Conservation (phyloP, 2,797 vertebrate genomes). For the Myotis myotis region DNA sequence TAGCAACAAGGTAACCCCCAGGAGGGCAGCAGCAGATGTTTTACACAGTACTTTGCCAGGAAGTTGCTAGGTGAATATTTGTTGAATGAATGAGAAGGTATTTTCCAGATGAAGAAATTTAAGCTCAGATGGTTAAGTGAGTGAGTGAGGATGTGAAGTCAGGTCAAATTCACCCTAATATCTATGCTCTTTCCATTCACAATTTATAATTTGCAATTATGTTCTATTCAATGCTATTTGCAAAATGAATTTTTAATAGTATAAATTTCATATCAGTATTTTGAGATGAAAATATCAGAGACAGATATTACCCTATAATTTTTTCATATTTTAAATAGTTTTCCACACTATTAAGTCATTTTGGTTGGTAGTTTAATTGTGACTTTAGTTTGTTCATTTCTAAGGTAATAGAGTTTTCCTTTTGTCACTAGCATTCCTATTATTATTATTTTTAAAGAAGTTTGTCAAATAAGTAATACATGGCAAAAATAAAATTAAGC, state of each 20-base stretch:
- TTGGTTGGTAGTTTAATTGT: not conserved
- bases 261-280: not conserved
- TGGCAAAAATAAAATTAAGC: not conserved
- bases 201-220: not conserved
- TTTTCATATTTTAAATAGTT: not conserved
- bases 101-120: conserved; percentile 22
- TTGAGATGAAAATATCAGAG: not conserved
- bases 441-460: not conserved
- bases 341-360: not conserved
- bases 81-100: not conserved
- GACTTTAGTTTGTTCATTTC: not conserved
- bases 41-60: not conserved
- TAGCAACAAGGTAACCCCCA: conserved; percentile 8
- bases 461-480: not conserved
- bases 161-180: not conserved
- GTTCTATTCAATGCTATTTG: not conserved
- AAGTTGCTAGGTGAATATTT: conserved; percentile 12
- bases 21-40: conserved; percentile 38
- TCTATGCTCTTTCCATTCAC: not conserved
- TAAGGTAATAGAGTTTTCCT: not conserved
- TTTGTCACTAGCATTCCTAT: not conserved
- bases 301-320: not conserved
- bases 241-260: not conserved
- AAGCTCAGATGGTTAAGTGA: not conserved
- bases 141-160: not conserved